Base-by-base conservation (phyloP, 2,113 vertebrate species). In the Reinhardtius hippoglossoides region DNA sequence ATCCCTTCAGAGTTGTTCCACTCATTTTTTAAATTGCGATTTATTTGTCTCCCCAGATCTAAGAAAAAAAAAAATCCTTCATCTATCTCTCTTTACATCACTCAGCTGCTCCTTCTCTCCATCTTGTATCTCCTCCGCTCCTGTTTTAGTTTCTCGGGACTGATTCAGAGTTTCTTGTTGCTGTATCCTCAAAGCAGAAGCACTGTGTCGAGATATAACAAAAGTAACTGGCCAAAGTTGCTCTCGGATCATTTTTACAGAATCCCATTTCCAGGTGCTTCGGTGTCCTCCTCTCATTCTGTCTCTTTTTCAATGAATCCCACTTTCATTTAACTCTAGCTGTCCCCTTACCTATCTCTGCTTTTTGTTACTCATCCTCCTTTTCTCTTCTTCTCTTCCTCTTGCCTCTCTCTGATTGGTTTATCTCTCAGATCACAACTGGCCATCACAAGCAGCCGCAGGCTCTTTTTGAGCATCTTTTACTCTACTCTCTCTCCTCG, bases 181-280 rank as follows among this genome's bases (percentile, higher is more conserved):
- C 84, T 76, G 69, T 67, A 86, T 80, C 68, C 70, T 75, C 27
- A 70, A 85, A 85, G 86, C 66, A 78, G 74, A 83, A 85, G 69
- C 74, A 71, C 71, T 63, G 62, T 78, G 67, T 89, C 82, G 4
- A 50, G 46, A 50, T 8, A 2, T 50, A 15, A 50, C 15, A 82
- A 81, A 76, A 57, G 69, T 80, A 78, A 88, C 80, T 73, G 66
- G 77, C 74, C 73, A 83, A 78, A 80, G 74, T 85, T 85, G 74
- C 81, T 82, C 68, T 80, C 81, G 54, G 66, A 84, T 87, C 76
- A 89, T 83, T 84, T 84, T 87, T 83, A 81, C 86, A 83, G 60
- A 76, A 75, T 94, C 88, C 84, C 90, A 93, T 93, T 93, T 94
- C 74, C 91, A 94, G 94, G 94, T 92, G 87, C 90, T 90, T 91